These are phyloP conservation scores for Diorhabda sublineata DNA, from an alignment of 1,140 invertebrate genomes.

Conservation along the genomic window DNA sequence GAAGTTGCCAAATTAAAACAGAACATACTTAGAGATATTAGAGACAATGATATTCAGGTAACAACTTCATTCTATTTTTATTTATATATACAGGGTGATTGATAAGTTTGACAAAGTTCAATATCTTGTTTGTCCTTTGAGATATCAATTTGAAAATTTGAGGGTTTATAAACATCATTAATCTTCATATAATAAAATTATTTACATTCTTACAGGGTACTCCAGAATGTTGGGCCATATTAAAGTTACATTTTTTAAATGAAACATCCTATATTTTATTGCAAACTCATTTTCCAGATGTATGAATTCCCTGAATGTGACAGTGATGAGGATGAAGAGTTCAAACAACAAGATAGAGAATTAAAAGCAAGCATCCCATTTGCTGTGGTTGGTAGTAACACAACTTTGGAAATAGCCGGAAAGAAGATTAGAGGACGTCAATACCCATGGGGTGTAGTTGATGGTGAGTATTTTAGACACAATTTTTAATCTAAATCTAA, in stretches of 20 bases:
- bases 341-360: slow-evolving; percentile 85
- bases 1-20: slow-evolving; percentile 89
- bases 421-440: slow-evolving; percentile 84
- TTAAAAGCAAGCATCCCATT: slow-evolving; percentile 91
- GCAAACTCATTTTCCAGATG: slow-evolving; percentile 52
- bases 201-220: too few species aligned
- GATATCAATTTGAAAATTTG: too few species aligned
- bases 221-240: neutral
- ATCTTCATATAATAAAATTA: too few species aligned
- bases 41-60: slow-evolving; percentile 80
- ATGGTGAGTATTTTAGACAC: slow-evolving; percentile 56
- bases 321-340: slow-evolving; percentile 89
- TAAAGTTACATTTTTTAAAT: neutral
- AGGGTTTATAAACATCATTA: too few species aligned
- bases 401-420: slow-evolving; percentile 87
- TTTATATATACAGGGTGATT: too few species aligned
- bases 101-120: too few species aligned
- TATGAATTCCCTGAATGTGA: slow-evolving; percentile 98
- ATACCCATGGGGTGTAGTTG: slow-evolving; percentile 98
- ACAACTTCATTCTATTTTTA: neutral
- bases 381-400: slow-evolving; percentile 94
- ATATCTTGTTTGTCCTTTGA: too few species aligned
- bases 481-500: slow-evolving; percentile 9
- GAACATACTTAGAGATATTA: slow-evolving; percentile 72
- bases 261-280: neutral